Evolutionary conservation across 2,113 vertebrate species (phyloP).

Genomic region (Centropus unirufus): DNA sequence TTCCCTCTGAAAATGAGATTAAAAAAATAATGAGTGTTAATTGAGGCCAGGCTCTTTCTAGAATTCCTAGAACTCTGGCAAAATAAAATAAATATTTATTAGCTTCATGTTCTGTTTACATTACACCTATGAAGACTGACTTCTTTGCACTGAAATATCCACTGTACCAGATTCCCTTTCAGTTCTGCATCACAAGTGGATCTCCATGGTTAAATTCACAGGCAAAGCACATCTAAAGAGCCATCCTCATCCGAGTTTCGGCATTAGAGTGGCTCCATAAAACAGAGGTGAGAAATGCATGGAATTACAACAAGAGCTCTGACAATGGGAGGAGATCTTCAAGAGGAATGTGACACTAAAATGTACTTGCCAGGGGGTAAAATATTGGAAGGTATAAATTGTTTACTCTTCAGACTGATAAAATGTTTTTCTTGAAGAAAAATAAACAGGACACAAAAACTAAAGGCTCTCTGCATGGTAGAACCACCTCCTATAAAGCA

Average conservation of each 20-base stretch:
- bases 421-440: neutral
- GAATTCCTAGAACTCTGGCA: neutral
- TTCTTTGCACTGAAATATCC: neutral
- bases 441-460: neutral
- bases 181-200: neutral
- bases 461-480: neutral
- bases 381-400: neutral
- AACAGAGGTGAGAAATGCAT: neutral
- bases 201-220: neutral
- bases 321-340: neutral
- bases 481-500: neutral
- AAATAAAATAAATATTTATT: neutral
- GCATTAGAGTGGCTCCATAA: neutral
- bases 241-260: neutral
- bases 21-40: neutral
- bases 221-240: neutral
- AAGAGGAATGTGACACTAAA: neutral
- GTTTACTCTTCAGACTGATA: neutral
- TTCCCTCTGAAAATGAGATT: constrained; percentile 27
- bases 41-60: neutral
- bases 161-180: neutral
- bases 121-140: neutral
- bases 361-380: neutral
- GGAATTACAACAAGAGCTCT: neutral
- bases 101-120: neutral